phyloP scores from a whole-genome alignment of 2,113 vertebrate species.

The Copsychus sechellarum region DNA sequence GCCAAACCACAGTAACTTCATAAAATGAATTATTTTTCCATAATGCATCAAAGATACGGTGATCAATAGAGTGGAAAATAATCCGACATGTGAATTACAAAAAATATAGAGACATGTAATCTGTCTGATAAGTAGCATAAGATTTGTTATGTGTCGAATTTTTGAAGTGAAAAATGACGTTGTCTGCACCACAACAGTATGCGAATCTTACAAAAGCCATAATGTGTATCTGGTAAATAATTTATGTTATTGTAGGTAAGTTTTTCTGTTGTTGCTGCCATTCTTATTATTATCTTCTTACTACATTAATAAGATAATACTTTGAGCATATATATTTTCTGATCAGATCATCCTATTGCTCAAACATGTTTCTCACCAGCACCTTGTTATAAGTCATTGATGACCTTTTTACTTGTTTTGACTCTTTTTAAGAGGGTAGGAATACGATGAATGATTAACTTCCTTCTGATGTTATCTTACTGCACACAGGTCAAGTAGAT shows the following conservation, averaged over 20 bases:
- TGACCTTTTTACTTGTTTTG: background rate
- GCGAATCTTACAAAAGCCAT: background rate
- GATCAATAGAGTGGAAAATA: background rate
- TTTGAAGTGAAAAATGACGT: background rate
- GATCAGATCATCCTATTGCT: background rate
- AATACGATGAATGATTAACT: background rate
- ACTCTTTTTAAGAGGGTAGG: background rate
- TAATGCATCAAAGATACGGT: background rate
- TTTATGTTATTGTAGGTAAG: background rate
- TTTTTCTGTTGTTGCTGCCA: background rate
- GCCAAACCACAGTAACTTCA: conserved; percentile 52
- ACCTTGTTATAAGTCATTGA: background rate
- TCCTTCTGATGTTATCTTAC: background rate
- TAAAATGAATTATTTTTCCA: conserved; percentile 44
- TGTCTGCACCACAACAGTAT: background rate
- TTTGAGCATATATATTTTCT: background rate
- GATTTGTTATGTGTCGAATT: background rate
- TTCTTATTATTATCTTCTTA: background rate
- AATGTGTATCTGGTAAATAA: background rate
- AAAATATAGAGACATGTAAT: background rate
- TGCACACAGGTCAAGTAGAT: background rate
- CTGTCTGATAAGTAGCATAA: background rate
- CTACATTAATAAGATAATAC: background rate
- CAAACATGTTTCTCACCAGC: background rate
- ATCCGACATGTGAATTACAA: background rate